phyloP scores from a whole-genome alignment of 1,140 invertebrate species.

The Uloborus diversus region DNA sequence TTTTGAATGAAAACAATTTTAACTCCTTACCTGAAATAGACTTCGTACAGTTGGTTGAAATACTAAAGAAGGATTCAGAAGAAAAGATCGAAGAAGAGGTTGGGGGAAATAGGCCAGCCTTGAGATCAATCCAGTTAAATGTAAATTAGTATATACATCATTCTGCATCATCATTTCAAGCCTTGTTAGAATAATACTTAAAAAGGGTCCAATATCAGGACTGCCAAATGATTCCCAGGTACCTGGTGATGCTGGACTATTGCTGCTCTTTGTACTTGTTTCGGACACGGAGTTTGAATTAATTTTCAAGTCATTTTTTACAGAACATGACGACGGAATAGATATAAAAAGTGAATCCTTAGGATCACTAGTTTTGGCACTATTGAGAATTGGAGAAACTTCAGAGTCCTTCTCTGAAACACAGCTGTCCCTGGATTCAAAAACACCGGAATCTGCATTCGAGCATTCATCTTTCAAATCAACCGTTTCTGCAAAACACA shows the following conservation, averaged over 20 bases:
- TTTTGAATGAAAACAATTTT: not conserved
- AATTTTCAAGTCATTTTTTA: slow-evolving; percentile 25
- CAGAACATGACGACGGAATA: slow-evolving; percentile 23
- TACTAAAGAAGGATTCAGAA: slow-evolving; percentile 85
- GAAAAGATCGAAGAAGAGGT: slow-evolving; percentile 83
- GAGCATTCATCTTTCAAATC: slow-evolving; percentile 47
- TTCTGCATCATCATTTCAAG: slow-evolving; percentile 86
- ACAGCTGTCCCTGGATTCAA: slow-evolving; percentile 46
- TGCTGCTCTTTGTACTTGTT: slow-evolving; percentile 41
- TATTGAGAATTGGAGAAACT: not conserved
- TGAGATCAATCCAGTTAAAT: slow-evolving; percentile 86
- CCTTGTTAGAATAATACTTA: slow-evolving; percentile 82
- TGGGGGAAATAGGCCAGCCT: slow-evolving; percentile 88
- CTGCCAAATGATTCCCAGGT: slow-evolving; percentile 60
- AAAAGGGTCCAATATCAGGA: slow-evolving; percentile 77
- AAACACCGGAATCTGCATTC: slow-evolving; percentile 47
- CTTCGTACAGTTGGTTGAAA: slow-evolving; percentile 90
- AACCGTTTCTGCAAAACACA: slow-evolving; percentile 2
- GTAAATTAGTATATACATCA: slow-evolving; percentile 85
- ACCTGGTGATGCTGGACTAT: slow-evolving; percentile 62
- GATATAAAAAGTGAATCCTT: slow-evolving; percentile 38
- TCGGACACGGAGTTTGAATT: slow-evolving; percentile 16
- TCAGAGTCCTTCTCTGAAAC: slow-evolving; percentile 45
- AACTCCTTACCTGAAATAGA: slow-evolving; percentile 65
- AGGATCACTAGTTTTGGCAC: slow-evolving; percentile 44